Evolutionary conservation across 2,797 vertebrate species (phyloP).

Genomic region (Serranus cabrilla): DNA sequence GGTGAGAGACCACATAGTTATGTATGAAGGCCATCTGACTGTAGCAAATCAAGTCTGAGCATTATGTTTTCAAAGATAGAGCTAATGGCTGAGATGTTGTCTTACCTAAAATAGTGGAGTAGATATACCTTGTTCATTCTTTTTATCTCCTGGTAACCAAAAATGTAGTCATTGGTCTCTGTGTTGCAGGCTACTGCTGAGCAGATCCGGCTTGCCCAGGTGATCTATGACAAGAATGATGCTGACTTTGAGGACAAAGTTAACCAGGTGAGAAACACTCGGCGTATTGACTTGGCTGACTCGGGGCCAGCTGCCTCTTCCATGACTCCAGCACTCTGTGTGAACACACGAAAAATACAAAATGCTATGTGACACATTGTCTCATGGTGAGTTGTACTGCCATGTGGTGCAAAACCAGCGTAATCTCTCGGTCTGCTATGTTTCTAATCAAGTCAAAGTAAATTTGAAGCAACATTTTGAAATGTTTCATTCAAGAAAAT

Average conservation of each 20-base stretch:
- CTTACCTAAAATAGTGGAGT: neutral
- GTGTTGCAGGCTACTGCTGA: slow-evolving; percentile 93
- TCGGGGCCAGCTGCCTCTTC: neutral
- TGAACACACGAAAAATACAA: neutral
- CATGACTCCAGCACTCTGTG: neutral
- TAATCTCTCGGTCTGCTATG: neutral
- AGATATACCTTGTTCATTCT: neutral
- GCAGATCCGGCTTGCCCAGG: slow-evolving; percentile 97
- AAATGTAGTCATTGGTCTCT: neutral
- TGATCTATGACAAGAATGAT: slow-evolving; percentile 98
- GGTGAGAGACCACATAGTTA: neutral
- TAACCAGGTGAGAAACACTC: slow-evolving; percentile 89
- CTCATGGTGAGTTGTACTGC: neutral
- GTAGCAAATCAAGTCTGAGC: neutral
- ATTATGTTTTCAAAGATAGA: neutral
- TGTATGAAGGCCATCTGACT: neutral
- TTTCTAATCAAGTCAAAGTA: too few species aligned
- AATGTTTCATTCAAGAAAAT: too few species aligned
- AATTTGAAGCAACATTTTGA: too few species aligned
- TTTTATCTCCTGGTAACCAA: neutral
- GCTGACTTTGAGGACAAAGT: slow-evolving; percentile 98
- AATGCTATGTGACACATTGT: neutral
- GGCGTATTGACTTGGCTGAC: neutral
- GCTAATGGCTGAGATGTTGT: neutral
- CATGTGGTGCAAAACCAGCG: neutral